Conservation (phyloP, 2,113 vertebrate genomes). For the Galemys pyrenaicus region DNA sequence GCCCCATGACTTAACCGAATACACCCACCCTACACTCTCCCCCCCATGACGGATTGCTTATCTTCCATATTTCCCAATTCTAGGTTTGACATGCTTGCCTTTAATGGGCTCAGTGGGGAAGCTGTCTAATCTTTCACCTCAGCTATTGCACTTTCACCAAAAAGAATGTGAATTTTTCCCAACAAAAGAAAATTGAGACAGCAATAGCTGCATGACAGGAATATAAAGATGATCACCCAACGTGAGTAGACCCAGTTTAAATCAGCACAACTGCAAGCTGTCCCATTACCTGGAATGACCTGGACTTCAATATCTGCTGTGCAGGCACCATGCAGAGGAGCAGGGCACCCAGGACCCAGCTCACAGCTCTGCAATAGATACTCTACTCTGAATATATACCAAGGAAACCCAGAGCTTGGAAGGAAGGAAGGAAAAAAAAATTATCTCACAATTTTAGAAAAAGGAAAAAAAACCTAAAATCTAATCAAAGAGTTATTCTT, state of each 20-base stretch:
- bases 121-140: slow-evolving; percentile 37
- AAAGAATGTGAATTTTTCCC: slow-evolving; percentile 50
- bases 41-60: background rate
- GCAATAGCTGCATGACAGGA: background rate
- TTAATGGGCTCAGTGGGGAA: slow-evolving; percentile 10
- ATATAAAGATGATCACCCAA: slow-evolving; percentile 37
- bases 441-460: background rate
- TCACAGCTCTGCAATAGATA: background rate
- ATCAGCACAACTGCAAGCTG: background rate
- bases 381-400: background rate
- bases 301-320: accelerated
- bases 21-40: accelerated
- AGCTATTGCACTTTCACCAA: background rate
- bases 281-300: background rate
- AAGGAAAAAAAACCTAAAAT: background rate
- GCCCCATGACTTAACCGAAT: background rate
- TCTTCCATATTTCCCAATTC: background rate
- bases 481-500: slow-evolving; percentile 16
- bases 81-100: background rate
- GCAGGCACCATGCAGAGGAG: background rate
- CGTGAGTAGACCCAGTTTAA: slow-evolving; percentile 22
- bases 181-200: slow-evolving; percentile 56
- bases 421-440: background rate
- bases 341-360: background rate
- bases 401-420: background rate